Evolutionary conservation across 2,888 invertebrate genomes (phyloP).

Genomic region (Troglohyphantes excavatus): DNA sequence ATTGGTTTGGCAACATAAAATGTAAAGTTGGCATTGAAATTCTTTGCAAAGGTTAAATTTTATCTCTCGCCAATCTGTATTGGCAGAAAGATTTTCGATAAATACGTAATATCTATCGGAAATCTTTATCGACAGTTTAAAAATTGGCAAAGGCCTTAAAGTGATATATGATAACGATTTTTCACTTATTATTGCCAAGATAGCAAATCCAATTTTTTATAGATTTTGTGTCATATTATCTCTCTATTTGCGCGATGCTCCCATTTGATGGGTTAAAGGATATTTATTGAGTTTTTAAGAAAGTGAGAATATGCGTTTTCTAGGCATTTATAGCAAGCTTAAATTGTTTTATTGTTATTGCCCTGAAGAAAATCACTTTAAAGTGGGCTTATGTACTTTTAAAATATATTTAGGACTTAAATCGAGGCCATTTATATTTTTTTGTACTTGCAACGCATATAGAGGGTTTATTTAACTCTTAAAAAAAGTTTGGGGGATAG

Average conservation of each 20-base stretch:
- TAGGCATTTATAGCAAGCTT: neutral
- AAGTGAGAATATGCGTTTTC: neutral
- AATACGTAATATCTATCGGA: conserved; percentile 35
- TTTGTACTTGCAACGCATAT: too few species aligned
- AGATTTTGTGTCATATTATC: conserved; percentile 21
- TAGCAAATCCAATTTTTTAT: neutral
- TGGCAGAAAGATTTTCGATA: conserved; percentile 40
- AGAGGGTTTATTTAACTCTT: too few species aligned
- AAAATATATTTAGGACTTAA: too few species aligned
- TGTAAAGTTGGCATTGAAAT: conserved; percentile 33
- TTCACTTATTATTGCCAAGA: conserved; percentile 26
- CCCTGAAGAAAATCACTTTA: too few species aligned
- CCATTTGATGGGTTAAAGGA: neutral
- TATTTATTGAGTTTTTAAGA: neutral
- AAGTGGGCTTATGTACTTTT: too few species aligned
- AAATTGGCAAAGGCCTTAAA: neutral
- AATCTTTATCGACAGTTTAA: conserved; percentile 39
- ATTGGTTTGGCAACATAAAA: conserved; percentile 32
- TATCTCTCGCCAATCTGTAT: conserved; percentile 32
- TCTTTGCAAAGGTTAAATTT: conserved; percentile 32
- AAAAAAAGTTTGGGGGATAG: too few species aligned
- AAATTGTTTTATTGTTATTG: too few species aligned
- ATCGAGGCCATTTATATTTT: too few species aligned
- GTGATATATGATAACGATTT: conserved; percentile 45
- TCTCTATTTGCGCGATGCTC: neutral